Evolutionary conservation across 2,797 vertebrate species (phyloP), one percentile per base, ranked within the genome.

Genomic region (Cuniculus paca): DNA sequence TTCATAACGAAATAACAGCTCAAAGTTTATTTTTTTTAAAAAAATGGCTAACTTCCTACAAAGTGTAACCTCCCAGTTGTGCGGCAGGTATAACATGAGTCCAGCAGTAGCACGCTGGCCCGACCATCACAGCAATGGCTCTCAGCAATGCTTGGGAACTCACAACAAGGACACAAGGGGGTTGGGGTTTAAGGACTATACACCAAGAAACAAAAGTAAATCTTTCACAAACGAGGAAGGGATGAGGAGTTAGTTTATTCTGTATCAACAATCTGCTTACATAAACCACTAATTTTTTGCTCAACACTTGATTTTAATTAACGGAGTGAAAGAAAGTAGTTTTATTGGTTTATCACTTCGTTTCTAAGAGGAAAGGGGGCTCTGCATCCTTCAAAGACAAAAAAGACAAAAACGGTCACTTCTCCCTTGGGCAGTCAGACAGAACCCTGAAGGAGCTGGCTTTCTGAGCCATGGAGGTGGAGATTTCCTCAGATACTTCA

Each of bases 241-340:
- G 92, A 96, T 97, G 97, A 97, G 96, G 92, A 98, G 98, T 92
- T 91, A 98, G 97, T 92, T 97, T 91, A 97, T 95, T 97, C 96
- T 94, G 92, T 93, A 97, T 93, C 85, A 98, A 98, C 88, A 94
- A 89, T 97, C 97, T 97, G 98, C 97, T 98, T 98, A 98, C 88
- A 98, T 92, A 96, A 98, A 97, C 89, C 95, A 97, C 92, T 96
- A 97, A 97, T 95, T 95, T 97, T 97, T 93, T 97, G 95, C 95
- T 96, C 95, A 97, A 97, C 98, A 88, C 96, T 95, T 83, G 45
- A 80, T 92, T 98, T 96, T 97, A 97, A 97, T 97, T 97, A 98
- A 98, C 83, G 95, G 88, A 97, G 81, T 60, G 87, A 94, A 91
- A 97, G 95, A 93, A 79, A 87, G 22, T 31, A 75, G 54, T 28